phyloP scores from a whole-genome alignment of 2,797 vertebrate genomes.

The Pangasius krempfi region DNA sequence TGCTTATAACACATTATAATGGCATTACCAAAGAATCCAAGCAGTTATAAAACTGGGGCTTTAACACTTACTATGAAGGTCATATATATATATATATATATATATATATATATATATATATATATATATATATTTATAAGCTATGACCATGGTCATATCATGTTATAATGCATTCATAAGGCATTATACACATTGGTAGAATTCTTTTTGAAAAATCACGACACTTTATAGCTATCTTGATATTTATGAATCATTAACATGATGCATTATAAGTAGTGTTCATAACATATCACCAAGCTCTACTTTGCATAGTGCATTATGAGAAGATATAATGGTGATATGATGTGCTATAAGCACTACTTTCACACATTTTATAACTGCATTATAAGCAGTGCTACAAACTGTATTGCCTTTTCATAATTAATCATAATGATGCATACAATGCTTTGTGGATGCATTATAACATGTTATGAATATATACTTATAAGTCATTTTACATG shows the following conservation, averaged over 20 bases:
- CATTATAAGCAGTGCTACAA: too few species aligned
- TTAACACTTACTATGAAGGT: too few species aligned
- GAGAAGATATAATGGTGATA: background rate
- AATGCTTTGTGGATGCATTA: too few species aligned
- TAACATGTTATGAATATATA: background rate
- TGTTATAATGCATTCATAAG: too few species aligned
- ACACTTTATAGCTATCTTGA: background rate
- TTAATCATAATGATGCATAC: too few species aligned
- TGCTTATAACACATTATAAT: background rate
- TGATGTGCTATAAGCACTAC: background rate
- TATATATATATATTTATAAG: too few species aligned
- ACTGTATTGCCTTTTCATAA: too few species aligned
- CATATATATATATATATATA: too few species aligned
- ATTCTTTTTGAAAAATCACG: background rate
- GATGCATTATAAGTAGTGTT: background rate
- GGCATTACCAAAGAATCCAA: too few species aligned
- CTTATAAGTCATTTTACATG: background rate
- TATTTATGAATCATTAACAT: background rate
- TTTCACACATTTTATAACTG: background rate
- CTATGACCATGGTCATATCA: too few species aligned
- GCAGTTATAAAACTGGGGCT: too few species aligned
- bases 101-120: too few species aligned
- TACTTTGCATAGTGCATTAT: background rate
- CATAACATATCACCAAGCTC: background rate
- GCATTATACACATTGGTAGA: background rate